A percentile compares a stretch with the other conserved stretches of the same genome.
phyloP scores from a whole-genome alignment of 1,140 invertebrate genomes.

The Planococcus citri region DNA sequence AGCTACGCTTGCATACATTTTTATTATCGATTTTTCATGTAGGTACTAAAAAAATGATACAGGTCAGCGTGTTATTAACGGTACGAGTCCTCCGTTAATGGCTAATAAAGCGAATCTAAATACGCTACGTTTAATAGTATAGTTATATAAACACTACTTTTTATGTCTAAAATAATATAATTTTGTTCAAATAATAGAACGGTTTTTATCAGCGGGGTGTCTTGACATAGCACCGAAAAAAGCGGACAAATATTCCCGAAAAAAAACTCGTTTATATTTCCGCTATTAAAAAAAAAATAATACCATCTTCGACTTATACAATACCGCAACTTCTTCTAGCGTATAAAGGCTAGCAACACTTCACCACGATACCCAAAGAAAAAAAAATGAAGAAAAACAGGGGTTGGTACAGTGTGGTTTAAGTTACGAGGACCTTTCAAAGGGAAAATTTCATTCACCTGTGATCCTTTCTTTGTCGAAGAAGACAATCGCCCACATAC shows the following conservation, averaged over 20 bases:
- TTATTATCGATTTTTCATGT: neutral
- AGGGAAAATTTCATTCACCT: neutral
- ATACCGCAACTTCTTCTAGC: no score
- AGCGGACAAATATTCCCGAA: slow-evolving; percentile 2
- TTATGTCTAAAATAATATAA: slow-evolving; percentile 9
- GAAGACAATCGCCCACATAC: no score
- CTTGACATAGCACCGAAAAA: neutral
- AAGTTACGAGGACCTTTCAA: neutral
- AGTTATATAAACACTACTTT: slow-evolving; percentile 18
- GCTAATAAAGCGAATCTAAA: slow-evolving; percentile 19
- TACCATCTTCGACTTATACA: no score
- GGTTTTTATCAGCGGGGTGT: slow-evolving; percentile 14
- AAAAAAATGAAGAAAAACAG: no score
- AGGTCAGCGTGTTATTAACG: slow-evolving; percentile 11
- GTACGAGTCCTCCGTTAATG: neutral
- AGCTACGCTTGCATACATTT: neutral
- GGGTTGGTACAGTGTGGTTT: no score
- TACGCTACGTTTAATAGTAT: slow-evolving; percentile 15
- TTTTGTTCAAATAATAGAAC: slow-evolving; percentile 17
- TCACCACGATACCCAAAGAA: neutral
- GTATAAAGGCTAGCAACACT: neutral
- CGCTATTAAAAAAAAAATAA: neutral
- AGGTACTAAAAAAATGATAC: slow-evolving; percentile 11
- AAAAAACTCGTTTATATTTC: neutral
- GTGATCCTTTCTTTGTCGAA: no score